Conservation (phyloP, 2,113 vertebrate genomes). For the Muntiacus reevesi region DNA sequence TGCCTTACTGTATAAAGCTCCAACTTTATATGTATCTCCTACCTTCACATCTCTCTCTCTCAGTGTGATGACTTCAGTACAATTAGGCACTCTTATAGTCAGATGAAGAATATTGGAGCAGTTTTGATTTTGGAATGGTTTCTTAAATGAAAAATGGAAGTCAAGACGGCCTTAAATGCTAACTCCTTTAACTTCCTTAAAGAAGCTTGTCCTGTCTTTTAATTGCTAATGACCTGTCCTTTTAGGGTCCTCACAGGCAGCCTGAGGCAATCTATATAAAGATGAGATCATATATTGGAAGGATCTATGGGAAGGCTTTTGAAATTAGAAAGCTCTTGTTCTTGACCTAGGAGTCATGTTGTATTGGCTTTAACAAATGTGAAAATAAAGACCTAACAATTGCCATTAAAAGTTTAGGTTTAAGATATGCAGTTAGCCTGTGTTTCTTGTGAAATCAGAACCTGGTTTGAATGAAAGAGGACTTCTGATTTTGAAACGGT, state of each 20-base stretch:
- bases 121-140: slow-evolving; percentile 9
- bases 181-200: background rate
- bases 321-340: slow-evolving; percentile 1
- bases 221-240: background rate
- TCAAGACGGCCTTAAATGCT: background rate
- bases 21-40: background rate
- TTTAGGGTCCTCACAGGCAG: background rate
- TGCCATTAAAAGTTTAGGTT: background rate
- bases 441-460: background rate
- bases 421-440: background rate
- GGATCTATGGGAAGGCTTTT: background rate
- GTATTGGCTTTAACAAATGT: background rate
- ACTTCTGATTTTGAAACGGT: background rate
- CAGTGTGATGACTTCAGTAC: background rate
- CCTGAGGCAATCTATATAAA: background rate
- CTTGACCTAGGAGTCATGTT: background rate
- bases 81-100: background rate
- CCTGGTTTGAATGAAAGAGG: background rate
- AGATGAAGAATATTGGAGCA: background rate
- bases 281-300: background rate
- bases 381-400: background rate
- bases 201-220: background rate
- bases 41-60: background rate
- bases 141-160: background rate
- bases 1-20: background rate